Evolutionary conservation across 30 jellyfish, hydroid and myxozoan genomes (phyloP).

Genomic region (Cassiopea andromeda): DNA sequence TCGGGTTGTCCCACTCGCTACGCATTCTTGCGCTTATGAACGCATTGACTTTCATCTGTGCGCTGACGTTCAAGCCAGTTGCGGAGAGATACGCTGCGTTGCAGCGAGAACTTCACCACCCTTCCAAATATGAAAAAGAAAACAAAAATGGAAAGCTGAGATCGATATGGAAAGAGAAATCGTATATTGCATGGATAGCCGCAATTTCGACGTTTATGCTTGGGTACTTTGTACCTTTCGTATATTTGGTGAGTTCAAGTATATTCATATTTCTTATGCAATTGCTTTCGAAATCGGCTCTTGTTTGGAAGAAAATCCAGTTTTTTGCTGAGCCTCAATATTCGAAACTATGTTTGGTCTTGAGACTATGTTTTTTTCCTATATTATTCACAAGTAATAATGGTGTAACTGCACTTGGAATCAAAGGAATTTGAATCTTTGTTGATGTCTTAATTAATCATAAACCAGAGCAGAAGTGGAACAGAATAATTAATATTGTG

Average conservation of each 20-base stretch:
- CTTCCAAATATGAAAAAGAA: constrained; percentile 9
- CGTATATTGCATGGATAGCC: constrained; percentile 87
- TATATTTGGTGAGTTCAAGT: constrained; percentile 23
- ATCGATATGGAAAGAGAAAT: constrained; percentile 21
- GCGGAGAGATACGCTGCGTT: constrained; percentile 58
- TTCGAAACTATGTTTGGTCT: too few relatives aligned
- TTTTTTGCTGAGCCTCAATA: too few relatives aligned
- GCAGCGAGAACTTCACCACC: constrained; percentile 37
- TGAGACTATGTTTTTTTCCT: too few relatives aligned
- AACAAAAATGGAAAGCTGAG: background rate
- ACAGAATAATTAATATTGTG: too few relatives aligned
- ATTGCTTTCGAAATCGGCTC: background rate
- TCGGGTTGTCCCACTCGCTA: constrained; percentile 71
- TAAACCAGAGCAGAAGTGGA: too few relatives aligned
- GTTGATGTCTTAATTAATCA: too few relatives aligned
- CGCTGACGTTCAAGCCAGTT: constrained; percentile 81
- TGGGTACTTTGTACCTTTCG: constrained; percentile 95
- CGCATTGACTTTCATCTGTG: constrained; percentile 76
- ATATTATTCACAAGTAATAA: too few relatives aligned
- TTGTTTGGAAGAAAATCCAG: background rate
- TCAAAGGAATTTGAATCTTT: too few relatives aligned
- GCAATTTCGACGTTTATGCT: constrained; percentile 90
- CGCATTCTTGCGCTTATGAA: constrained; percentile 80
- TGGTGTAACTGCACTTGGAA: too few relatives aligned
- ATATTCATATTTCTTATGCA: background rate